These are phyloP conservation scores for Camponotus fellah DNA, from an alignment of 2,888 invertebrate species.

Conservation along the genomic window DNA sequence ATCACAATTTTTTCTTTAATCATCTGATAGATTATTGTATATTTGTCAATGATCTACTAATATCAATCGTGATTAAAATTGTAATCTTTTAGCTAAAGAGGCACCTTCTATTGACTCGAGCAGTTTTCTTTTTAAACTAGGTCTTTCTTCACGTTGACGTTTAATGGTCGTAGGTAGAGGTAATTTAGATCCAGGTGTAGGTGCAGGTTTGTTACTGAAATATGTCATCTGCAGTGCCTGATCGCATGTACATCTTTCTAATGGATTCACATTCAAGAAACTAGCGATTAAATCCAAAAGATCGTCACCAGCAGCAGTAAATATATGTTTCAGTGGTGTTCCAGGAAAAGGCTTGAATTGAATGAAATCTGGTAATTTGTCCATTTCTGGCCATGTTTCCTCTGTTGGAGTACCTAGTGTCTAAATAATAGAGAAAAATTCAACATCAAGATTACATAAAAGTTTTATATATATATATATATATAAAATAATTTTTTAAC, in stretches of 20 bases:
- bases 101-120: conserved; percentile 91
- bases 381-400: conserved; percentile 96
- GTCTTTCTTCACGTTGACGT: conserved; percentile 89
- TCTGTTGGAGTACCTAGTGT: conserved; percentile 96
- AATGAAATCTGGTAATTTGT: conserved; percentile 95
- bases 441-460: conserved; percentile 1
- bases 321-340: conserved; percentile 95
- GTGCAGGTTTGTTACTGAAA: conserved; percentile 96
- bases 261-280: conserved; percentile 94
- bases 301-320: conserved; percentile 98
- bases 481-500: neutral
- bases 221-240: conserved; percentile 96
- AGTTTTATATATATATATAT: neutral
- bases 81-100: conserved; percentile 90
- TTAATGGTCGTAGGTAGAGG: conserved; percentile 92
- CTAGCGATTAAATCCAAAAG: conserved; percentile 93
- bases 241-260: conserved; percentile 93
- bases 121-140: conserved; percentile 92
- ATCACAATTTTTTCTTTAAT: conserved; percentile 21
- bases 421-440: conserved; percentile 68
- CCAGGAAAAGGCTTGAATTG: conserved; percentile 95
- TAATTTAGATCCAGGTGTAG: conserved; percentile 93
- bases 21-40: neutral
- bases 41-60: conserved; percentile 44
- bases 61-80: conserved; percentile 87